Conservation (phyloP, 2,797 vertebrate species). For the Acipenser ruthenus region DNA sequence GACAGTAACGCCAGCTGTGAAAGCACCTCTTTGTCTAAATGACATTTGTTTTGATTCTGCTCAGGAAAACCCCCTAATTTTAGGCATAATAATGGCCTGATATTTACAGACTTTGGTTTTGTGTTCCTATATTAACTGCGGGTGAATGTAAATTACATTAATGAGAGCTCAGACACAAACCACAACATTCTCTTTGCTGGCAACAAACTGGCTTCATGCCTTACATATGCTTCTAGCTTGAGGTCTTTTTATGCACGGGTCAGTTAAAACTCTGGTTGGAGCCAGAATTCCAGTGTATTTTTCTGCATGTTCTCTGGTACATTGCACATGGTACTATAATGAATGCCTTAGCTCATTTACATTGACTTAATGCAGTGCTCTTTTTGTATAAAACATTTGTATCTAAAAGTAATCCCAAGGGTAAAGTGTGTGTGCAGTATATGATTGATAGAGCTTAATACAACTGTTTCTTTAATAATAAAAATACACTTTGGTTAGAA, state of each 20-base stretch:
- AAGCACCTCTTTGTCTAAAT: conserved; percentile 45
- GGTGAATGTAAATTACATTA: conserved; percentile 33
- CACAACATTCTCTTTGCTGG: conserved; percentile 42
- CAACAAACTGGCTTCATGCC: conserved; percentile 35
- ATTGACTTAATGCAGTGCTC: conserved; percentile 13
- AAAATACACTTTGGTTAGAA: too few relatives aligned
- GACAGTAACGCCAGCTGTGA: conserved; percentile 44
- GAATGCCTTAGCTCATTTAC: conserved; percentile 29
- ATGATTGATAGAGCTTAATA: too few relatives aligned
- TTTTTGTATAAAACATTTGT: neutral
- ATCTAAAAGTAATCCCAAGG: too few relatives aligned
- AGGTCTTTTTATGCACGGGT: conserved; percentile 28
- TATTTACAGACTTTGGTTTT: conserved; percentile 29
- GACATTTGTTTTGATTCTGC: conserved; percentile 46
- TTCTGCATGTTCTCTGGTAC: conserved; percentile 18
- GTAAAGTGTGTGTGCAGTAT: too few relatives aligned
- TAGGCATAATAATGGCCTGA: conserved; percentile 29
- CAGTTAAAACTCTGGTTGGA: conserved; percentile 19
- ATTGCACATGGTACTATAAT: conserved; percentile 22
- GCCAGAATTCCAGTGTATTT: conserved; percentile 27
- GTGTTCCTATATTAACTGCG: conserved; percentile 35
- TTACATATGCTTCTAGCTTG: conserved; percentile 24
- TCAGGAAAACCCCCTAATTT: conserved; percentile 34
- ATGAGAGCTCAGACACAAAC: conserved; percentile 23
- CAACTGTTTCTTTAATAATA: too few relatives aligned